Base-by-base conservation (phyloP, 2,797 vertebrate genomes). In the Lithobates pipiens region DNA sequence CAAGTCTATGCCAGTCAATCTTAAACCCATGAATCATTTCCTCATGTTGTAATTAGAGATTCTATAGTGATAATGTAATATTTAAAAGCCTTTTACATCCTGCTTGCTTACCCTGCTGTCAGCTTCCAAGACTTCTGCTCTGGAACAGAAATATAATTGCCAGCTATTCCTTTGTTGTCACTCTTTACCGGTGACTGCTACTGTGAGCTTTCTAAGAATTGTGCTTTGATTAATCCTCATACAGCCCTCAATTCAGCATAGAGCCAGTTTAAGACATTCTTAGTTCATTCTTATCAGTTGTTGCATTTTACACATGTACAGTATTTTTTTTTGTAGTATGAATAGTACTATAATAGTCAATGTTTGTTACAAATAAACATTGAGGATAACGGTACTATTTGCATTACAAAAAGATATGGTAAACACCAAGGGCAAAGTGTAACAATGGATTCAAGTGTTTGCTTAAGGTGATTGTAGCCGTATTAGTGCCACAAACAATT, bases 141-240 rank as follows among this genome's bases (percentile, higher is more conserved):
- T 69, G 46, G 32, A 21, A 39, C 6, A 75, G 44, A 75, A 76
- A 85, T 27, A 80, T 50, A 85, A 85, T 85, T 85, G 69, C 36
- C 42, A 68, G 57, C 46, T 69, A 80, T 76, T 69, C 81, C 67
- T 86, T 69, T 36, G 57, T 71, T 82, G 65, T 71, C 73, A 68
- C 54, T 80, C 16, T 27, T 13, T 44, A 27, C 80, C 76, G 68
- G 65, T 76, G 78, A 23, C 36, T 80, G 77, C 77, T 39, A 76
- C 70, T 61, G 32, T 76, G 32, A 85, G 54, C 77, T 80, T 85
- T 80, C 72, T 76, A 75, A 32, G 72, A 85, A 85, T 69, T 67
- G 57, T 50, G 29, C 61, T 29, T 2, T 46, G 25, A 69, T 74
- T 80, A 63, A 85, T 69, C 18, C 29, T 32, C 42, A 15, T 50